Base-by-base conservation (phyloP, 2,888 invertebrate species). In the Philopedon plagiatum region DNA sequence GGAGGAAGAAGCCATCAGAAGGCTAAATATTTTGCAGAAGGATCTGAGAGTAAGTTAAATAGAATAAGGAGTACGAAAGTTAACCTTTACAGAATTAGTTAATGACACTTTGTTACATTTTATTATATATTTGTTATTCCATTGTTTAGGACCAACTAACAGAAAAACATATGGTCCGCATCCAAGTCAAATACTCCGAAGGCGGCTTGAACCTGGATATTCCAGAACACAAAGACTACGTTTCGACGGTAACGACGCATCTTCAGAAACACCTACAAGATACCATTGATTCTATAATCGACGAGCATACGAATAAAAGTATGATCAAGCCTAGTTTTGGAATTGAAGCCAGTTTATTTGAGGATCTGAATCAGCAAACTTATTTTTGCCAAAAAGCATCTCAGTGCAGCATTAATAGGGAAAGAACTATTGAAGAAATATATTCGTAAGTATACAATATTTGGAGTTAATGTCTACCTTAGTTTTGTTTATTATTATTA, bases 291-390 rank as follows among this genome's bases (percentile, higher is more conserved):
- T 86, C 88, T 11, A 89, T 93, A 29, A 88, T 91, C 3, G 93
- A 93, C 66, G 91, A 91, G 80, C 90, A 92, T 79, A 89, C 90
- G 58, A 85, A 85, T 64, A 91, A 88, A 81, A 86, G 86, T 63
- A 86, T 87, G 78, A 85, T 89, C 76, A 89, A 89, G 76, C 87
- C 88, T n/a, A 89, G 88, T 80, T 88, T 89, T 77, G 91, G 91
- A 4, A 89, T 92, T 73, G 90, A 90, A 62, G 88, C 88, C 57
- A 84, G 86, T 85, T 83, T 90, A 63, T 90, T 92, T 80, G 90
- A 91, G 76, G 94, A 93, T 80, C 85, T 93, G 70, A 89, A 90
- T 80, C 92, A 92, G 83, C 92, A 95, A 85, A 88, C 91, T 63
- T 86, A 89, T 78, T 91, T 92, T 87, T 90, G 94, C 84, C 90